These are phyloP conservation scores for Vanacampus margaritifer DNA, from an alignment of 2,113 vertebrate genomes.

Conservation along the genomic window DNA sequence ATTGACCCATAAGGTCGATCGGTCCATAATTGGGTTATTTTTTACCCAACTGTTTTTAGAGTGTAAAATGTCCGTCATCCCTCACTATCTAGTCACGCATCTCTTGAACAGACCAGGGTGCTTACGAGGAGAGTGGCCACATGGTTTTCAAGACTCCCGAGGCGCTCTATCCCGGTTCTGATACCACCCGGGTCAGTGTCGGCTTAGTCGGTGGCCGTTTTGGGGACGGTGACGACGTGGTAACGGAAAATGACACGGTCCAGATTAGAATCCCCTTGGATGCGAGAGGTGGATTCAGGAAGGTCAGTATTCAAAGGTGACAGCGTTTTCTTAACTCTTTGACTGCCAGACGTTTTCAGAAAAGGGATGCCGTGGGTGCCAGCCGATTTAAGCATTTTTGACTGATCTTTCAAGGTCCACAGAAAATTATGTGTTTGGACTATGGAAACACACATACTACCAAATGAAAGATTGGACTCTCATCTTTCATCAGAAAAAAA, in stretches of 20 bases:
- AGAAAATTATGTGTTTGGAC: no score
- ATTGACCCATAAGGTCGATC: no score
- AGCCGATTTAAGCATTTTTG: no score
- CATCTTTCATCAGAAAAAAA: no score
- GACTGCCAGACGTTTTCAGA: no score
- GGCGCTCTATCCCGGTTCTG: constrained; percentile 17
- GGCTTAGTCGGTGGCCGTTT: constrained; percentile 43
- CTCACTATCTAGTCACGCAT: not conserved
- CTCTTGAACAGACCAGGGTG: constrained; percentile 41
- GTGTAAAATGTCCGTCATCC: not conserved
- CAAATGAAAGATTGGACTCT: no score
- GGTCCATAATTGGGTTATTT: no score
- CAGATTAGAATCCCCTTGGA: constrained; percentile 47
- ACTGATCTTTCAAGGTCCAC: no score
- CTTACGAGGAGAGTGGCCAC: constrained; percentile 22
- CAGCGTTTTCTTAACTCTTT: no score
- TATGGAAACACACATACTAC: no score
- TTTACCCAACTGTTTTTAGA: no score
- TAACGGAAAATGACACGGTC: constrained; percentile 14
- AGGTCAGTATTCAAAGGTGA: constrained; percentile 32
- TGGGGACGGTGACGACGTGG: constrained; percentile 30
- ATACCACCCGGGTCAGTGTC: constrained; percentile 8
- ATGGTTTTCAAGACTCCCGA: constrained; percentile 52
- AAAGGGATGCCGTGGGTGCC: no score
- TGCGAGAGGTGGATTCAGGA: constrained; percentile 54